A percentile compares a stretch with the other conserved stretches of the same genome.
phyloP scores from a whole-genome alignment of 2,888 invertebrate species.

The Microctonus aethiopoides region DNA sequence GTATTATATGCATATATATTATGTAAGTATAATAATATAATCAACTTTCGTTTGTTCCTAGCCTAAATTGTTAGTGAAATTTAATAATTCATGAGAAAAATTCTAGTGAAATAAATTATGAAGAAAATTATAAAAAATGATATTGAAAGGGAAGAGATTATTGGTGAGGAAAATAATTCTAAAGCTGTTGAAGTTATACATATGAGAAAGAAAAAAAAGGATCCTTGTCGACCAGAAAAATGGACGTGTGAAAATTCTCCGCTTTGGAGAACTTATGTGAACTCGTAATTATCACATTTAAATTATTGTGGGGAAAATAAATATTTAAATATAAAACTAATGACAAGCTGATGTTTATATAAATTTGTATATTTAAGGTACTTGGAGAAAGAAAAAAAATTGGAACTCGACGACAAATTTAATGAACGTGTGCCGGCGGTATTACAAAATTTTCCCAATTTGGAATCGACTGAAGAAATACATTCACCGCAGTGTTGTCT shows the following conservation, averaged over 20 bases:
- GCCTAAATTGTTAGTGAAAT: neutral
- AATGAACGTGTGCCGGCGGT: constrained; percentile 41
- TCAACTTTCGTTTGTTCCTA: neutral
- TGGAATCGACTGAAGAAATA: constrained; percentile 43
- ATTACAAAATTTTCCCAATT: constrained; percentile 43
- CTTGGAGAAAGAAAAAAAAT: constrained; percentile 42
- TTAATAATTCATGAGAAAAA: neutral
- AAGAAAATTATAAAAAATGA: neutral
- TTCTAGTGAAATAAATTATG: neutral
- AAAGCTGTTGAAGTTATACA: neutral
- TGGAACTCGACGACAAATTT: constrained; percentile 46
- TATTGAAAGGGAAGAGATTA: neutral
- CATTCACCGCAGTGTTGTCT: constrained; percentile 40
- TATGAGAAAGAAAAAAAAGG: constrained; percentile 14
- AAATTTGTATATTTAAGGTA: constrained; percentile 35
- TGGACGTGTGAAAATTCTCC: constrained; percentile 44
- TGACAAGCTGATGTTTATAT: neutral
- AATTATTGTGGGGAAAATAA: neutral
- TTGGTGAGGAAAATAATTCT: neutral
- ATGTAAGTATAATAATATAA: too few species aligned
- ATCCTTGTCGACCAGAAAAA: constrained; percentile 29
- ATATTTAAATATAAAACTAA: neutral
- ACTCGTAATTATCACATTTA: constrained; percentile 46
- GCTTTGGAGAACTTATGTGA: constrained; percentile 50
- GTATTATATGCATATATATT: too few species aligned